Base-by-base conservation (phyloP, 2,888 invertebrate genomes). In the Pammene fasciana region DNA sequence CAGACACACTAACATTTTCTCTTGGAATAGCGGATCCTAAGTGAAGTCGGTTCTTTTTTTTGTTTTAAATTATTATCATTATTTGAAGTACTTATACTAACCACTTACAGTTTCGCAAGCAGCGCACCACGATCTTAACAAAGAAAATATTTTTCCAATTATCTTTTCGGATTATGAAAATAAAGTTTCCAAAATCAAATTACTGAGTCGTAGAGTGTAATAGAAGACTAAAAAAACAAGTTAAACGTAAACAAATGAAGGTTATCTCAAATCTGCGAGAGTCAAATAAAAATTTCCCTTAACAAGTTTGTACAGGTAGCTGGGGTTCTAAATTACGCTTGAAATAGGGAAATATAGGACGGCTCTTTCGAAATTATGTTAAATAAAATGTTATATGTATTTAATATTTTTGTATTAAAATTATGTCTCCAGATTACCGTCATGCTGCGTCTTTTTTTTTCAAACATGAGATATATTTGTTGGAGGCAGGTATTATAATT, bases 221-320 rank as follows among this genome's bases (percentile, higher is more conserved):
- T 50, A 18, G 38, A 50, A 38, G 50, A 50, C 50, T 61, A 50
- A 38, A 61, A 61, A n/a, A 61, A 34, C 50, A 61, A 61, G 61
- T 34, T n/a, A 18, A 50, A 50, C 16, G 36, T 36, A 50, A 61
- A 9, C 16, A 61, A 50, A 61, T 38, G 16, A 61, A 61, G 61
- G 48, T 50, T 18, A 50, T 61, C 34, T 59, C 26, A 14, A 57
- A 59, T 45, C 61, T 61, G 48, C 38, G 50, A 50, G 48, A 18
- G 38, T 50, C 61, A 61, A 50, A 61, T 61, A 41, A 9, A 57
- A n/a, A 38, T 18, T 18, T 61, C 34, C 50, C 13, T 18, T 61
- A 61, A 41, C 61, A 38, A 61, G 50, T 61, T 61, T 61, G 48
- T 38, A 61, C 18, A 48, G 61, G 48, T 34, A 45, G n/a, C 45